Base-by-base conservation (phyloP, 2,888 invertebrate genomes). In the Tuta absoluta region DNA sequence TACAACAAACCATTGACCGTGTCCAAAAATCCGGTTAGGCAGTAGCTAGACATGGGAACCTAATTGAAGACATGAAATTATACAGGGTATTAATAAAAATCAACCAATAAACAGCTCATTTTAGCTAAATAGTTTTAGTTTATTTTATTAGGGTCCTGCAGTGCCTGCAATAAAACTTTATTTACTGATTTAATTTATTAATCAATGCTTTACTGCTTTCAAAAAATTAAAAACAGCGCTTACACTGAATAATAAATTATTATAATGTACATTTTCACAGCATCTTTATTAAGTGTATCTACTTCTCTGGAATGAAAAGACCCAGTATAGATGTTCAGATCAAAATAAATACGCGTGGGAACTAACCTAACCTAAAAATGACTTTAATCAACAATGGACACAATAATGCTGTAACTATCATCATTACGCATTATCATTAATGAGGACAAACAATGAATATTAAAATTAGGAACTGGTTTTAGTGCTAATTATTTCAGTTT, bases 321-420 rank as follows among this genome's bases (percentile, higher is more conserved):
- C 28, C 38, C 41, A 23, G 3, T 21, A 12, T 38, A 19, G 17
- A 56, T 12, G n/a, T 38, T 51, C 57, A 49, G 23, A 12, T 41
- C 41, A 21, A 58, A 21, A 63, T 37, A n/a, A 24, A 28, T 41
- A 60, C 17, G 61, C 66, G 64, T 66, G 66, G 59, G 66, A 64
- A 62, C 19, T 17, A 17, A 61, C 10, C 58, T 63, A 14, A n/a
- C n/a, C n/a, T n/a, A n/a, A 60, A 61, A 62, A 24, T n/a, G 45
- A 56, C 48, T 37, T 56, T 60, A 63, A 28, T 37, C 19, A 51
- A 59, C 62, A 49, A 63, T 51, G 28, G 14, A 23, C 33, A 60
- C 58, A 33, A 48, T 58, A 24, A 38, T 51, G n/a, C 49, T 17
- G 23, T 24, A 56, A 62, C 38, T 57, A 62, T 41, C 19, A 28